Conservation (phyloP, 2,888 invertebrate genomes). For the Copidosoma aretas region DNA sequence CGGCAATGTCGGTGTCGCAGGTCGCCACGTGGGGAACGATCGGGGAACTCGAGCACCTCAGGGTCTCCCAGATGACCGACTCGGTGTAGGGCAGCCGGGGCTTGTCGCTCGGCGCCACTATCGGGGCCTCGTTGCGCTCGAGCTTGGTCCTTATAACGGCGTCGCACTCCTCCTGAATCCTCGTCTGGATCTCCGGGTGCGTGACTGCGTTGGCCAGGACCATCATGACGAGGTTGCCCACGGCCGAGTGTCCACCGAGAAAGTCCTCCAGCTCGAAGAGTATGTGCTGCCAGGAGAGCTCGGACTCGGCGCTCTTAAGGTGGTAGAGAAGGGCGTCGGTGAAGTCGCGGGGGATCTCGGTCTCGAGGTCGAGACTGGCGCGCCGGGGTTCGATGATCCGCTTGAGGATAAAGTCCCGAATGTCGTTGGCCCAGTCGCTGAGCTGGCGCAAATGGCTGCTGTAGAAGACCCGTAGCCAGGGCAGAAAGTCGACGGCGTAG, state of each 20-base stretch:
- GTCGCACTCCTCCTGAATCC: conserved; percentile 76
- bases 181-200: conserved; percentile 70
- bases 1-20: conserved; percentile 75
- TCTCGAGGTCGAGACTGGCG: conserved; percentile 64
- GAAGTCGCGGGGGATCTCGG: conserved; percentile 72
- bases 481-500: conserved; percentile 85
- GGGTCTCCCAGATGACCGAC: conserved; percentile 80
- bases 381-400: conserved; percentile 72
- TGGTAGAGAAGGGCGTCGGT: conserved; percentile 80
- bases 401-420: conserved; percentile 76
- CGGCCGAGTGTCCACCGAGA: conserved; percentile 86
- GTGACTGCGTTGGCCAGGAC: conserved; percentile 74
- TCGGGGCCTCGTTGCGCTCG: background rate
- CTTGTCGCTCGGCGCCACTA: conserved; percentile 72
- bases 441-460: conserved; percentile 72
- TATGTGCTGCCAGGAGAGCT: conserved; percentile 78
- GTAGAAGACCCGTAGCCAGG: conserved; percentile 80
- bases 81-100: conserved; percentile 78
- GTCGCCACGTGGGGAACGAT: conserved; percentile 91
- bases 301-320: conserved; percentile 69
- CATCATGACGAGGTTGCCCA: conserved; percentile 84
- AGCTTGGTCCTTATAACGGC: conserved; percentile 46
- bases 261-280: conserved; percentile 87
- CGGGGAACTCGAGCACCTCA: conserved; percentile 82
- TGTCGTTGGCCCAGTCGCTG: conserved; percentile 73